phyloP scores from a whole-genome alignment of 2,888 invertebrate genomes.

The Anticlea derivata region DNA sequence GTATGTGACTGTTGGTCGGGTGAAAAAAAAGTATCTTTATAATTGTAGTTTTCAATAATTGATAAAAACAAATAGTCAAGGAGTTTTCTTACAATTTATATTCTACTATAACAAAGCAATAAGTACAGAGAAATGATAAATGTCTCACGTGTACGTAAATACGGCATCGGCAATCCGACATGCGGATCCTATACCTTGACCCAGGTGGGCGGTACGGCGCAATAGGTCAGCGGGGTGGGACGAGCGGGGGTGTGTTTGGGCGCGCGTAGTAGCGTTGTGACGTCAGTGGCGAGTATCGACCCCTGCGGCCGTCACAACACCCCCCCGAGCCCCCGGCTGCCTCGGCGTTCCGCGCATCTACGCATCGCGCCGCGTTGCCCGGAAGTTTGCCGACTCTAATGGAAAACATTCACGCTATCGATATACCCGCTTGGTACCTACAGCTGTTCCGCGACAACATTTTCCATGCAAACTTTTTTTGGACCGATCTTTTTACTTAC shows the following conservation, averaged over 20 bases:
- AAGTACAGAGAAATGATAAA: neutral
- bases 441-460: neutral
- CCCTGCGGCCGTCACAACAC: conserved; percentile 76
- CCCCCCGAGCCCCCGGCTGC: conserved; percentile 51
- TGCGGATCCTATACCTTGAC: conserved; percentile 74
- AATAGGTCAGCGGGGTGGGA: conserved; percentile 73
- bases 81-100: too few species aligned
- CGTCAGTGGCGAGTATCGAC: conserved; percentile 78
- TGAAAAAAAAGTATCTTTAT: too few species aligned
- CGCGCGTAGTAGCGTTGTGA: conserved; percentile 82
- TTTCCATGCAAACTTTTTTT: neutral
- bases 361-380: conserved; percentile 66
- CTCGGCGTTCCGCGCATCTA: conserved; percentile 58
- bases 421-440: conserved; percentile 14
- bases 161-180: conserved; percentile 39
- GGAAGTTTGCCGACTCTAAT: conserved; percentile 67
- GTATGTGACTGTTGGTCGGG: too few species aligned
- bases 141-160: conserved; percentile 8
- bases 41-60: too few species aligned
- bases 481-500: too few species aligned
- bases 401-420: conserved; percentile 59
- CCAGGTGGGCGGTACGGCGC: conserved; percentile 77
- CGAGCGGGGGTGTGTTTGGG: conserved; percentile 72
- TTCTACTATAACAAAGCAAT: too few species aligned
- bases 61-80: too few species aligned